phyloP scores from a whole-genome alignment of 2,888 invertebrate genomes.

The Brenthis ino region DNA sequence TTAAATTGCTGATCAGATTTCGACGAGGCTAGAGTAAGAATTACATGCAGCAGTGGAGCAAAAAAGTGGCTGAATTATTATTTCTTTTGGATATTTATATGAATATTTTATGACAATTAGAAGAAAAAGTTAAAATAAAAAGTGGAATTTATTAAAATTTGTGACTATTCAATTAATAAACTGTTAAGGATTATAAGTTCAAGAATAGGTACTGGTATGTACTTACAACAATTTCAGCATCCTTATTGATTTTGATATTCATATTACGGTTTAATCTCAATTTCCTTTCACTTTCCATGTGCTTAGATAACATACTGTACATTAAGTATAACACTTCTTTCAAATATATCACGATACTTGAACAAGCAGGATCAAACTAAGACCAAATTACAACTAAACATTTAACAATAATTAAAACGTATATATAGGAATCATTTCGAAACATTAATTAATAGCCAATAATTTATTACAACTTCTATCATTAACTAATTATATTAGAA shows the following conservation, averaged over 20 bases:
- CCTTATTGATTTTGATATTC: conserved; percentile 28
- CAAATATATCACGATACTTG: background rate
- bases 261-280: conserved; percentile 11
- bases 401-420: conserved; percentile 45
- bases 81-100: too few relatives aligned
- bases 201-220: background rate
- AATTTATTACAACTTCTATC: conserved; percentile 51
- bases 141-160: too few relatives aligned
- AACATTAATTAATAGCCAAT: conserved; percentile 59
- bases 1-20: too few relatives aligned
- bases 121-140: too few relatives aligned
- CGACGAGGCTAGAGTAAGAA: too few relatives aligned
- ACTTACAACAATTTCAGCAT: conserved; percentile 41
- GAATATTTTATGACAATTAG: too few relatives aligned
- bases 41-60: too few relatives aligned
- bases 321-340: conserved; percentile 11
- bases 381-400: conserved; percentile 46
- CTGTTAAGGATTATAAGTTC: too few relatives aligned
- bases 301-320: conserved; percentile 22
- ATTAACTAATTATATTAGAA: conserved; percentile 60
- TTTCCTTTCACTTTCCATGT: conserved; percentile 16
- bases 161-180: too few relatives aligned
- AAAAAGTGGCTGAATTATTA: too few relatives aligned
- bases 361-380: conserved; percentile 5
- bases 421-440: conserved; percentile 56